A percentile compares a stretch with the other conserved stretches of the same genome.
phyloP scores from a whole-genome alignment of 1,140 invertebrate species.

The Scaptomyza pallida region DNA sequence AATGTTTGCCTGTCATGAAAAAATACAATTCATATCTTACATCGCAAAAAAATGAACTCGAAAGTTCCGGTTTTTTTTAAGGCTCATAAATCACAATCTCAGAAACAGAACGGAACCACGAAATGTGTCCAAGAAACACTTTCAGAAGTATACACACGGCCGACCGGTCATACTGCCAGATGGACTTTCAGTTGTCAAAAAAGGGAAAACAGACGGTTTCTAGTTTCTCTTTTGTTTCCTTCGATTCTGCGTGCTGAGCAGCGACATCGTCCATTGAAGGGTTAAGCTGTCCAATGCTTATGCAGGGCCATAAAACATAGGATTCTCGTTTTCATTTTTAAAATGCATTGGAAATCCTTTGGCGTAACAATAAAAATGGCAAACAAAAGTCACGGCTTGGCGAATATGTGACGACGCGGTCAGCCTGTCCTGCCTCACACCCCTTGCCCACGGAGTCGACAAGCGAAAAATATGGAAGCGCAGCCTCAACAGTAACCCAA shows the following conservation, averaged over 20 bases:
- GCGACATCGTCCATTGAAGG: slow-evolving; percentile 60
- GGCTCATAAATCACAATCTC: slow-evolving; percentile 73
- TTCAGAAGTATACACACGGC: slow-evolving; percentile 14
- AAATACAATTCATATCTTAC: background rate
- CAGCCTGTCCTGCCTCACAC: slow-evolving; percentile 34
- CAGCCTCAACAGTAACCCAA: slow-evolving; percentile 24
- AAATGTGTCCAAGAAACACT: slow-evolving; percentile 52
- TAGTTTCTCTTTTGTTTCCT: slow-evolving; percentile 17
- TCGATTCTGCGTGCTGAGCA: too few relatives aligned
- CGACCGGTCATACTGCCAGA: slow-evolving; percentile 48
- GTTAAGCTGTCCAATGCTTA: slow-evolving; percentile 78
- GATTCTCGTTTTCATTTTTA: slow-evolving; percentile 57
- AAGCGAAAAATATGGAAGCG: slow-evolving; percentile 70
- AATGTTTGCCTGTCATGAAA: too few relatives aligned
- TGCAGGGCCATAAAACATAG: slow-evolving; percentile 68
- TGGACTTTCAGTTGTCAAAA: slow-evolving; percentile 42
- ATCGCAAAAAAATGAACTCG: background rate
- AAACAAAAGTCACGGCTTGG: slow-evolving; percentile 67
- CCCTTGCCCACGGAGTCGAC: slow-evolving; percentile 51
- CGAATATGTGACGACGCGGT: slow-evolving; percentile 33
- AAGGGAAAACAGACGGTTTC: slow-evolving; percentile 23
- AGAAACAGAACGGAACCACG: slow-evolving; percentile 40
- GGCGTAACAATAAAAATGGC: slow-evolving; percentile 74
- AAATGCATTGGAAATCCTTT: slow-evolving; percentile 64
- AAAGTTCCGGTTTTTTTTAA: slow-evolving; percentile 66